Percentiles rank a stretch among this genome's conserved stretches.
phyloP scores from a whole-genome alignment of 2,888 invertebrate genomes.

The Frankliniella intonsa region DNA sequence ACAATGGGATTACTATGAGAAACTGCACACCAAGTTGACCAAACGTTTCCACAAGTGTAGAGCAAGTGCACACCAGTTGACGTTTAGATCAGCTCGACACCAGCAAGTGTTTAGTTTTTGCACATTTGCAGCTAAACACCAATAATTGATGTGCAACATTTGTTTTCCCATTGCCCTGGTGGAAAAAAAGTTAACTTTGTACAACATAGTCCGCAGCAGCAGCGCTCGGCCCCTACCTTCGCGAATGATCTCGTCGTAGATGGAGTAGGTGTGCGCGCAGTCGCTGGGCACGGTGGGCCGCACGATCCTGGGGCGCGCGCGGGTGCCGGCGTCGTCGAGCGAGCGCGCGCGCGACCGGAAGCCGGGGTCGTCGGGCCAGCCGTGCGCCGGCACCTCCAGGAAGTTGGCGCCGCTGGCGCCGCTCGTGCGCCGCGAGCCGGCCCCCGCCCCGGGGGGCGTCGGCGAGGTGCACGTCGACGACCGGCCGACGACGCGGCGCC shows the following conservation, averaged over 20 bases:
- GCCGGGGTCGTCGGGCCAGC: slow-evolving; percentile 27
- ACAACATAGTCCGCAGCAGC: too few species aligned
- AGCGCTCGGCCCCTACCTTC: slow-evolving; percentile 54
- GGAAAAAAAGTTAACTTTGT: too few species aligned
- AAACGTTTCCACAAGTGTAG: too few species aligned
- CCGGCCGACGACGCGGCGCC: slow-evolving; percentile 32
- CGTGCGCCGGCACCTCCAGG: slow-evolving; percentile 18
- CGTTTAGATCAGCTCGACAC: too few species aligned
- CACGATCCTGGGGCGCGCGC: slow-evolving; percentile 32
- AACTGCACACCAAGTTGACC: too few species aligned
- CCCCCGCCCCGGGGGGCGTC: slow-evolving; percentile 34
- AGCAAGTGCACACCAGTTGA: too few species aligned
- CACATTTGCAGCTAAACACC: too few species aligned
- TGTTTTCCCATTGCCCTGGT: too few species aligned
- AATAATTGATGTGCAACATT: too few species aligned
- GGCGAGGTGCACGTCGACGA: slow-evolving; percentile 33
- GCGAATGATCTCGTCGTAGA: slow-evolving; percentile 71
- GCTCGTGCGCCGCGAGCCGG: slow-evolving; percentile 36
- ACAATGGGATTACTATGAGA: too few species aligned
- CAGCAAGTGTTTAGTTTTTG: too few species aligned
- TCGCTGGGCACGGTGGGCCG: slow-evolving; percentile 32
- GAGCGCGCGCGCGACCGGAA: slow-evolving; percentile 30
- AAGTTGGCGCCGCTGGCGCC: slow-evolving; percentile 32
- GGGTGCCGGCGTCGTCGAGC: slow-evolving; percentile 35
- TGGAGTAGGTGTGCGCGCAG: slow-evolving; percentile 74